Percentiles rank a stretch among this genome's conserved stretches.
phyloP scores from a whole-genome alignment of 2,888 invertebrate genomes.

The Tenthredo scrophulariae region DNA sequence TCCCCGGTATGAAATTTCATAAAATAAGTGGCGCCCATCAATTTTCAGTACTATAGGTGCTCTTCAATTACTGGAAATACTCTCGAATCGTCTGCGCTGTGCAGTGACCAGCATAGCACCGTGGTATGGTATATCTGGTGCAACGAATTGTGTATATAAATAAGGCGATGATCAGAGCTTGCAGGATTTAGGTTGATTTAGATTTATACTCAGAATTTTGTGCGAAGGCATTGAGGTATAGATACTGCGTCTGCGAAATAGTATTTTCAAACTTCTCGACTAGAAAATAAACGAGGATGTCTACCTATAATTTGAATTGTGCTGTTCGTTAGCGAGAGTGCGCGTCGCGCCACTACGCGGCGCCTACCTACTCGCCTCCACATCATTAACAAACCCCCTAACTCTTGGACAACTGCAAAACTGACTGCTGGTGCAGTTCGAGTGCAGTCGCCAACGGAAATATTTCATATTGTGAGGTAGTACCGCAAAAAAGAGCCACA shows the following conservation, averaged over 20 bases:
- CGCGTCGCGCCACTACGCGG: conserved; percentile 39
- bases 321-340: conserved; percentile 48
- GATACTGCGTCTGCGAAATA: not conserved
- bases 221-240: not conserved
- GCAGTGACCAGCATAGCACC: not conserved
- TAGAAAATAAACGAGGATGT: conserved; percentile 21
- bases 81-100: not conserved
- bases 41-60: conserved; percentile 5
- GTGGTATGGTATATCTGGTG: not conserved
- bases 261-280: conserved; percentile 26
- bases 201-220: not conserved
- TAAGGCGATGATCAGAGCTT: not conserved
- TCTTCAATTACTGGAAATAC: conserved; percentile 32
- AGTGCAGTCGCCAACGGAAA: not conserved
- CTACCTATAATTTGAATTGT: conserved; percentile 49
- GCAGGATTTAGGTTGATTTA: not conserved
- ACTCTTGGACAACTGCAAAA: conserved; percentile 25
- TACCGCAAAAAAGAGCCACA: not conserved
- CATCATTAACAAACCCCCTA: conserved; percentile 29
- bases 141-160: not conserved
- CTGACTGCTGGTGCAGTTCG: not conserved
- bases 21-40: conserved; percentile 5
- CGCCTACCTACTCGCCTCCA: conserved; percentile 36
- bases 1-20: not conserved
- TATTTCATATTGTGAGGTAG: conserved; percentile 15